These are phyloP conservation scores for Ethmia dodecea DNA, from an alignment of 2,888 invertebrate genomes.

Conservation along the genomic window DNA sequence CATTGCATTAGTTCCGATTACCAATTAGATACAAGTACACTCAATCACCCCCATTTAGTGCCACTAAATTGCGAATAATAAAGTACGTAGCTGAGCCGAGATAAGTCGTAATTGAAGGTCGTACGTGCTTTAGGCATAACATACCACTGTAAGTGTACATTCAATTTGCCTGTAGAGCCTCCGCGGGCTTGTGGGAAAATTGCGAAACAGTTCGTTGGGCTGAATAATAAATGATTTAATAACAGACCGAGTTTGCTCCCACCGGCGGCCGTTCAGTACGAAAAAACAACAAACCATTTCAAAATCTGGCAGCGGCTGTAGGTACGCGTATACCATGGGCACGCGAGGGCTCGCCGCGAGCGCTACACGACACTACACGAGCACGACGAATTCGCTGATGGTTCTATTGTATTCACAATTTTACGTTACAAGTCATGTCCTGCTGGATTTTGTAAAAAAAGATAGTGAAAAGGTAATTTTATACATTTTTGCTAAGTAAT, in stretches of 20 bases:
- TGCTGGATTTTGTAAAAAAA: too few relatives aligned
- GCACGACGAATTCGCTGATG: too few relatives aligned
- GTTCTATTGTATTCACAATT: too few relatives aligned
- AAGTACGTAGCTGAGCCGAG: constrained; percentile 15
- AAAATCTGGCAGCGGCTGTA: constrained; percentile 41
- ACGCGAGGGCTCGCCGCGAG: not conserved
- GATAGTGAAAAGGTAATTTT: too few relatives aligned
- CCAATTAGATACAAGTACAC: constrained; percentile 11
- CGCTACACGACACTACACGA: too few relatives aligned
- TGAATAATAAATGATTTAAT: constrained; percentile 78
- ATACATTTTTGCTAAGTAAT: too few relatives aligned
- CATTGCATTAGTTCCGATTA: constrained; percentile 7
- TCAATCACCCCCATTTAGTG: constrained; percentile 5
- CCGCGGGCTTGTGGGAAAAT: constrained; percentile 63
- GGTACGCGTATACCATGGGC: constrained; percentile 22
- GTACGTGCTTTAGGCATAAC: constrained; percentile 26
- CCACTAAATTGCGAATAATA: constrained; percentile 12
- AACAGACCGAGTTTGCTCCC: constrained; percentile 71
- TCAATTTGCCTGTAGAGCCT: constrained; percentile 27
- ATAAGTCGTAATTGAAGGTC: constrained; percentile 28
- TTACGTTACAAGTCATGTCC: too few relatives aligned
- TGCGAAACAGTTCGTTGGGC: constrained; percentile 71
- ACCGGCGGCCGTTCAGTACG: constrained; percentile 56
- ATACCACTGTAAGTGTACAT: constrained; percentile 34
- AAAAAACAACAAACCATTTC: constrained; percentile 71